phyloP scores from a whole-genome alignment of 2,888 invertebrate genomes.

The Candidula unifasciata region DNA sequence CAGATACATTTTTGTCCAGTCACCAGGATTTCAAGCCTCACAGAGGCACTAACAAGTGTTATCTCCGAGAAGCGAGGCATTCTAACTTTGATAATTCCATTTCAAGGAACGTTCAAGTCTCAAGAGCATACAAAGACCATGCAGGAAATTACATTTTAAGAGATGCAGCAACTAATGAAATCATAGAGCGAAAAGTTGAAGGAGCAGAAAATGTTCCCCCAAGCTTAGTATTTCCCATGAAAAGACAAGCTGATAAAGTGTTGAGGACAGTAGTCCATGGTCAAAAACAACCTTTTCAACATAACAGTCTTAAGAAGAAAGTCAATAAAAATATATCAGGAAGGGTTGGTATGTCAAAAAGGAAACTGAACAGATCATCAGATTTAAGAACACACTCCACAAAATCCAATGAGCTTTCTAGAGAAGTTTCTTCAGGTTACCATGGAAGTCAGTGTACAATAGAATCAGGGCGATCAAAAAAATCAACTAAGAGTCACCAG shows the following conservation, averaged over 20 bases:
- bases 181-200: constrained; percentile 44
- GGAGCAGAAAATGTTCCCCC: constrained; percentile 43
- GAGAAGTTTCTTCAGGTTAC: background rate
- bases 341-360: background rate
- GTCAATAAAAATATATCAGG: background rate
- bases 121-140: background rate
- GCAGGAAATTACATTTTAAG: background rate
- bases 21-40: constrained; percentile 66
- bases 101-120: background rate
- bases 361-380: background rate
- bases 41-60: constrained; percentile 68
- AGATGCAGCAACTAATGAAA: constrained; percentile 18
- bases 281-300: background rate
- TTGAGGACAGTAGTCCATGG: background rate
- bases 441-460: background rate
- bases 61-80: constrained; percentile 69
- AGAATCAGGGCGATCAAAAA: background rate
- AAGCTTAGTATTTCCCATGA: constrained; percentile 11
- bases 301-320: background rate
- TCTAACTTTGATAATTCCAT: constrained; percentile 65
- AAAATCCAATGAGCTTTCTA: background rate
- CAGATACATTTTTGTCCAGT: constrained; percentile 54
- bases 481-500: background rate
- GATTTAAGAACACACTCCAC: background rate
- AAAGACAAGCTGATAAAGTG: background rate